phyloP scores from a whole-genome alignment of 2,797 vertebrate species.

The Melanotaenia maccullochi region DNA sequence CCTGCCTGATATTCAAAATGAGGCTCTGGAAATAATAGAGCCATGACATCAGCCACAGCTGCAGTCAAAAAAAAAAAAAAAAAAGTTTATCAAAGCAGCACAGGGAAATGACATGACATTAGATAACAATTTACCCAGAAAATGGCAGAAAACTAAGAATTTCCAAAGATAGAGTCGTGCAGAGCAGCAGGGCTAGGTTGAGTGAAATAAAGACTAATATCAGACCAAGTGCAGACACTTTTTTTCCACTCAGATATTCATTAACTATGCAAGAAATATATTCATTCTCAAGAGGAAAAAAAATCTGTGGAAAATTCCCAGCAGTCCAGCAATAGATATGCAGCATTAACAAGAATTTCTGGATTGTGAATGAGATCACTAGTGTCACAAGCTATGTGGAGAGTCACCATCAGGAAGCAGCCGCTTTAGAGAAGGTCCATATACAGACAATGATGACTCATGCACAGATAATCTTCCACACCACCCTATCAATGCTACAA shows the following conservation, averaged over 20 bases:
- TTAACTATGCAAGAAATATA: constrained; percentile 25
- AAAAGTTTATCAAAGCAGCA: constrained; percentile 4
- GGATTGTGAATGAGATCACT: constrained; percentile 73
- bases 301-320: constrained; percentile 54
- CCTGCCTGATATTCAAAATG: constrained; percentile 14
- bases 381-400: constrained; percentile 68
- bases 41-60: constrained; percentile 41
- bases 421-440: constrained; percentile 57
- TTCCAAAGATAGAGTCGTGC: background rate
- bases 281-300: constrained; percentile 16
- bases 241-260: background rate
- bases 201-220: background rate
- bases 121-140: constrained; percentile 25
- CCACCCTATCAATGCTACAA: constrained; percentile 54
- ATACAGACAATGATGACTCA: constrained; percentile 77
- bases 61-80: constrained; percentile 6
- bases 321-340: constrained; percentile 29
- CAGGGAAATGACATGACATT: background rate
- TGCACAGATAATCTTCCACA: constrained; percentile 74
- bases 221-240: background rate
- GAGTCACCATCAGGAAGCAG: constrained; percentile 72
- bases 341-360: constrained; percentile 69
- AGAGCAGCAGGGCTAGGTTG: background rate
- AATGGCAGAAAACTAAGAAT: background rate
- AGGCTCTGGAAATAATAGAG: constrained; percentile 29